Evolutionary conservation across 2,888 invertebrate genomes (phyloP), one percentile per base, ranked within the genome.

Genomic region (Hyposoter didymator): DNA sequence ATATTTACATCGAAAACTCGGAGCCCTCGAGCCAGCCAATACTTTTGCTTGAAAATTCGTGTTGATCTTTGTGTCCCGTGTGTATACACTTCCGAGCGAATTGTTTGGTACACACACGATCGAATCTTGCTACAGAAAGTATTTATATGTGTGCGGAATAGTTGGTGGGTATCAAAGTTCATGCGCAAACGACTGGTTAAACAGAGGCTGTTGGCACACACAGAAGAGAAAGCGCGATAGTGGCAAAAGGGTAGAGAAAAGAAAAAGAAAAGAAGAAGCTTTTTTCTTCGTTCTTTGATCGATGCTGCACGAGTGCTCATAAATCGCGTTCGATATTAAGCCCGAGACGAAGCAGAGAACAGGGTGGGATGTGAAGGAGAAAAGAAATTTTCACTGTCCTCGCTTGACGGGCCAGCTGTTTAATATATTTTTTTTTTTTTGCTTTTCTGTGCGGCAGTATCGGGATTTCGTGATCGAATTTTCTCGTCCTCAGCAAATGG

Each of bases 261-360:
- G n/a, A 19, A 52, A 59, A 43, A 19, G 69, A n/a, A 32, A 32
- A n/a, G 32, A 19, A 28, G 49, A 72, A 39, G 28, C 28, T 28
- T 28, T 35, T 35, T 35, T 35, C 35, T 28, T 28, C 2, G 28
- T 28, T 28, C 28, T 19, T 67, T 83, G 66, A 78, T 78, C 78
- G 72, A 67, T 59, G 73, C 72, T 39, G 66, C n/a, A 49, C 67
- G 28, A 78, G 73, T 45, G 78, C 43, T 73, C 78, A 83, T 83
- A 78, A 83, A 83, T 83, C 67, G 73, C 55, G 55, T 69, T 64
- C 70, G 52, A 76, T 76, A 75, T 75, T 75, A 75, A 59, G 59
- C 45, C 19, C 81, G 55, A 74, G 59, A 62, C 22, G 66, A 45
- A 22, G 35, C 66, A 69, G 35, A 59, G 35, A 39, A 17, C 59